phyloP scores from a whole-genome alignment of 2,113 vertebrate genomes.

The Ammospiza nelsoni region DNA sequence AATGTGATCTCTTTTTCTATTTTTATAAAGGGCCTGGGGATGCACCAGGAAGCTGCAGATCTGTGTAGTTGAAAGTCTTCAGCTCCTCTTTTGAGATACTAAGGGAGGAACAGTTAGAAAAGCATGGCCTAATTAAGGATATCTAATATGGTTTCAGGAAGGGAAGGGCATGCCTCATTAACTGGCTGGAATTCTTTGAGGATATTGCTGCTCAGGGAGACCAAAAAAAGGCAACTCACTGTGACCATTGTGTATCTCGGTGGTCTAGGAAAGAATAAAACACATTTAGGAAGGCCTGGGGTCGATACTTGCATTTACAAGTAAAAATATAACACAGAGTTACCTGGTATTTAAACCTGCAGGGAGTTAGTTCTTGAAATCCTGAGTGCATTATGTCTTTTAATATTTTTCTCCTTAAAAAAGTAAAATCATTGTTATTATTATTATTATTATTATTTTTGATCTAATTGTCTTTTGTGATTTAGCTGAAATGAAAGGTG shows the following conservation, averaged over 20 bases:
- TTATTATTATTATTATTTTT: background rate
- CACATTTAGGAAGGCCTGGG: background rate
- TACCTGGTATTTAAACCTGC: background rate
- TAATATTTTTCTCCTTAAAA: background rate
- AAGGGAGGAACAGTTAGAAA: slow-evolving; percentile 65
- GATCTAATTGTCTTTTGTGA: slow-evolving; percentile 23
- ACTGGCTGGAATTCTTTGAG: slow-evolving; percentile 71
- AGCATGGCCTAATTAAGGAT: slow-evolving; percentile 73
- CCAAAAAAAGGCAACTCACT: slow-evolving; percentile 21
- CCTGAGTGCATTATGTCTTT: background rate
- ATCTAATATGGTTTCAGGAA: slow-evolving; percentile 74
- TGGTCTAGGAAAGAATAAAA: background rate
- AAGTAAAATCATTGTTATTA: background rate
- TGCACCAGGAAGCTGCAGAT: slow-evolving; percentile 56
- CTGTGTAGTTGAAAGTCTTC: slow-evolving; percentile 61
- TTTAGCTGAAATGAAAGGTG: background rate
- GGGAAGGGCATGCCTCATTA: slow-evolving; percentile 71
- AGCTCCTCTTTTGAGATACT: slow-evolving; percentile 60
- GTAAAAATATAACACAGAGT: background rate
- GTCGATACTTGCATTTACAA: background rate
- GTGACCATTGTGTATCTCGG: slow-evolving; percentile 25
- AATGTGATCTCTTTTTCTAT: slow-evolving; percentile 66
- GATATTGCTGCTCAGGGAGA: slow-evolving; percentile 59
- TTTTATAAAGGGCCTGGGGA: slow-evolving; percentile 69
- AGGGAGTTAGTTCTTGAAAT: slow-evolving; percentile 1